These are phyloP conservation scores for Philonicus albiceps DNA, from an alignment of 2,888 invertebrate genomes.

Conservation along the genomic window DNA sequence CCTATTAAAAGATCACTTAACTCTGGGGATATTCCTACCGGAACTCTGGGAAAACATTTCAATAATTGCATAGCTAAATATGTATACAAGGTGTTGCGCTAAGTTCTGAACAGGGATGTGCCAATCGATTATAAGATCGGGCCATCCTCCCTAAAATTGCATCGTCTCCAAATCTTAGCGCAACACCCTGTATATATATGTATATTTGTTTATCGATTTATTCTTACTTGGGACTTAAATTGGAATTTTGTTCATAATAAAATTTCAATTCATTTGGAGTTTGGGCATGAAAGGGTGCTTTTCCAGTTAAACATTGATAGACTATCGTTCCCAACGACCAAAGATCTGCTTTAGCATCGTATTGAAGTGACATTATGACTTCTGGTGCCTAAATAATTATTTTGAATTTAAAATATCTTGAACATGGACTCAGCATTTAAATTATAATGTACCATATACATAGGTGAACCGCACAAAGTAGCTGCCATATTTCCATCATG, in stretches of 20 bases:
- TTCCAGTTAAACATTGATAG: slow-evolving; percentile 97
- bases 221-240: slow-evolving; percentile 86
- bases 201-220: slow-evolving; percentile 26
- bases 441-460: slow-evolving; percentile 89
- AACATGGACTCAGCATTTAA: background rate
- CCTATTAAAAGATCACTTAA: slow-evolving; percentile 86
- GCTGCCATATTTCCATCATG: slow-evolving; percentile 99
- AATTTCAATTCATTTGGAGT: slow-evolving; percentile 97
- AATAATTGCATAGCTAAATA: background rate
- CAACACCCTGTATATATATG: no score
- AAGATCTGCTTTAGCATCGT: slow-evolving; percentile 98
- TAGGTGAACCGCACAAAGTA: slow-evolving; percentile 98
- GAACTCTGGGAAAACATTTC: slow-evolving; percentile 76
- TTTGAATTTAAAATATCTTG: background rate
- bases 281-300: slow-evolving; percentile 97
- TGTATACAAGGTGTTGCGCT: no score
- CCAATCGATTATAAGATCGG: no score
- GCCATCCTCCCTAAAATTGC: no score
- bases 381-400: slow-evolving; percentile 79
- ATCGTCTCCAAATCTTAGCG: no score
- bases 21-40: slow-evolving; percentile 89
- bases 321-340: slow-evolving; percentile 99
- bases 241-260: slow-evolving; percentile 95
- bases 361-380: slow-evolving; percentile 98
- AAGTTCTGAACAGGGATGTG: no score